A percentile compares a stretch with the other conserved stretches of the same genome.
Evolutionary conservation across 1,140 invertebrate genomes (phyloP).

Genomic region (Myzus persicae): DNA sequence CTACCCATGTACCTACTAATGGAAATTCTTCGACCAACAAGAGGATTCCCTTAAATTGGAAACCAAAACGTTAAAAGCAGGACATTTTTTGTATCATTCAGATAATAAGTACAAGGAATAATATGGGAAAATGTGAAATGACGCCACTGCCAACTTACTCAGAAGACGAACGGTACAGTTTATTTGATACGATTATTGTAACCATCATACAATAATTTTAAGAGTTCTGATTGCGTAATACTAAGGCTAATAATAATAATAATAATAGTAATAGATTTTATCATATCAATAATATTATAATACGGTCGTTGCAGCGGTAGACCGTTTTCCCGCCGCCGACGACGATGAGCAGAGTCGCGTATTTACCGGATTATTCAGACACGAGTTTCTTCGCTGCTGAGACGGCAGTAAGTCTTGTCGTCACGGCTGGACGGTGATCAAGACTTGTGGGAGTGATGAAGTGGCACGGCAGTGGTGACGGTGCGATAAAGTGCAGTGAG

Average conservation of each 20-base stretch:
- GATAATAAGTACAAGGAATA: background rate
- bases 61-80: background rate
- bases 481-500: background rate
- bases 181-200: background rate
- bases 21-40: no score
- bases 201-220: background rate
- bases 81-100: no score
- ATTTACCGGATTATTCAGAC: background rate
- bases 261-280: no score
- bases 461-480: background rate
- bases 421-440: background rate
- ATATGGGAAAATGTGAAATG: background rate
- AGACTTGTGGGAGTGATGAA: background rate
- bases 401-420: background rate
- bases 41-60: background rate
- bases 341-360: background rate
- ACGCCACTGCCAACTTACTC: background rate
- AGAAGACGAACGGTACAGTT: background rate
- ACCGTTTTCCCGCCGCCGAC: background rate
- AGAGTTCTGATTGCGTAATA: background rate
- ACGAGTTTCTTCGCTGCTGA: background rate
- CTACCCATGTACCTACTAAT: no score
- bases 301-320: background rate
- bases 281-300: background rate
- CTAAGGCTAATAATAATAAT: background rate